Evolutionary conservation across 2,113 vertebrate species (phyloP), one percentile per base, ranked within the genome.

Genomic region (Rhombomys opimus): DNA sequence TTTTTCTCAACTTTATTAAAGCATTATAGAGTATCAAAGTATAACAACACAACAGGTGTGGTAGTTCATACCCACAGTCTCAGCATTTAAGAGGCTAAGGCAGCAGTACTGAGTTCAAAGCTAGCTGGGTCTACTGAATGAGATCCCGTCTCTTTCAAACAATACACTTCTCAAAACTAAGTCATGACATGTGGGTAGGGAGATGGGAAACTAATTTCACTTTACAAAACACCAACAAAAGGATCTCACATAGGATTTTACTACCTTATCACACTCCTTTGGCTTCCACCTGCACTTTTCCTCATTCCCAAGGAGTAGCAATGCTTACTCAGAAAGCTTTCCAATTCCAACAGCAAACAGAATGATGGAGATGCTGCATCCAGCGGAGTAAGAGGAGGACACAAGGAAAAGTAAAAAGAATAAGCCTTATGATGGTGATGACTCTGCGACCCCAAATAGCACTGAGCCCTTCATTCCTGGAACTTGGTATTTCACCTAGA

Each of bases 401-500:
- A 95, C 15, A 18, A 92, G 93, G 38, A 27, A 95, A 95, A 96
- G 75, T 54, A 85, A 86, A 95, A 93, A 11, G 67, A 88, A 1
- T 88, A 95, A 96, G 18, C 94, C 93, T 81, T 94, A 77, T 85
- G 10, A 92, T 20, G 35, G 27, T 94, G 90, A 94, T 78, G 75
- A 85, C 50, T 30, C 52, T 90, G 57, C 95, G 67, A 93, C 38
- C 82, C 76, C 46, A 95, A 86, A 73, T 82, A 95, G 81, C 93
- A 90, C 76, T 91, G n/a, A 96, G 92, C 73, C 59, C n/a, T 97
- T 41, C 87, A 78, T 82, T 96, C 67, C 75, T 91, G 38, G 61
- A 41, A 93, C 13, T 13, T 89, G 25, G 70, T 54, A 88, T 91
- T 95, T 97, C 46, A 95, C 87, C 87, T 75, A 90, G 59, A 94